Evolutionary conservation across 2,113 vertebrate genomes (phyloP).

Genomic region (Sinosuthora webbiana): DNA sequence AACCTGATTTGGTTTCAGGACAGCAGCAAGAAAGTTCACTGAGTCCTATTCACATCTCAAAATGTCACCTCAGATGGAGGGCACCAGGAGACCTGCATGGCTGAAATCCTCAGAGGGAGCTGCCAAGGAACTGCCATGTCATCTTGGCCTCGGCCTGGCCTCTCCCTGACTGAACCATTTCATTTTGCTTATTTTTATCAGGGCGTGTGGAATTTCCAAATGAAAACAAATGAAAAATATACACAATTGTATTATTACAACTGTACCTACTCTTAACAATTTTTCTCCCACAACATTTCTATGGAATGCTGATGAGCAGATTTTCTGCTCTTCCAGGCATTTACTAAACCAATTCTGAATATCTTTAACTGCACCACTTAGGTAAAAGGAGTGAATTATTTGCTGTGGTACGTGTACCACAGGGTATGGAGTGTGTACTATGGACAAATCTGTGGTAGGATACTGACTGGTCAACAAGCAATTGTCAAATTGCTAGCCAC

Average conservation of each 20-base stretch:
- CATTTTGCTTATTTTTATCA: background rate
- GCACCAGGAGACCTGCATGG: background rate
- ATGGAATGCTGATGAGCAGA: background rate
- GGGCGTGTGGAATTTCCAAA: background rate
- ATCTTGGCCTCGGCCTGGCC: background rate
- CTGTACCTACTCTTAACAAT: background rate
- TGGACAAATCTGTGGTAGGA: background rate
- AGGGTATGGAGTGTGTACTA: background rate
- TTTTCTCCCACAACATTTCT: background rate
- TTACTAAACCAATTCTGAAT: background rate
- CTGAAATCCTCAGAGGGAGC: background rate
- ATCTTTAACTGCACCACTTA: background rate
- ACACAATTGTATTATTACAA: background rate
- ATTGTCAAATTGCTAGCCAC: background rate
- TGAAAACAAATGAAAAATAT: background rate
- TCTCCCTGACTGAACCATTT: background rate
- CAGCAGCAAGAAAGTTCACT: background rate
- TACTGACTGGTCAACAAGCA: background rate
- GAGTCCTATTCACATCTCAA: background rate
- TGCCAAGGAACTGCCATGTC: background rate
- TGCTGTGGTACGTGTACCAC: background rate
- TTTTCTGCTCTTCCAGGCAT: background rate
- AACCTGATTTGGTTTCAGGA: background rate
- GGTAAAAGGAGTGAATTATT: background rate
- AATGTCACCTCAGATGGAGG: background rate